Evolutionary conservation across 2,797 vertebrate genomes (phyloP).

Genomic region (Peromyscus nudipes): DNA sequence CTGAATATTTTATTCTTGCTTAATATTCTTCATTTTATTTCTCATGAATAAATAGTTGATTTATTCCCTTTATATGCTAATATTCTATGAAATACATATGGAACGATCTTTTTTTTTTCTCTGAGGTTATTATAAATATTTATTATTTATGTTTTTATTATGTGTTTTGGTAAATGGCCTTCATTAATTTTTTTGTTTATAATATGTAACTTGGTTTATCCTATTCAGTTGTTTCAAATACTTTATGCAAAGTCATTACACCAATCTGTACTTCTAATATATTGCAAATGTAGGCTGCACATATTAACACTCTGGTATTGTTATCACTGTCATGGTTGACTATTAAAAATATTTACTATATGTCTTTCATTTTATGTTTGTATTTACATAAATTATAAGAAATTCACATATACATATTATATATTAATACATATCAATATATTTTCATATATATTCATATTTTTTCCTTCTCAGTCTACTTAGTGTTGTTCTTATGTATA

Average conservation of each 20-base stretch:
- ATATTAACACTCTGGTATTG: not conserved
- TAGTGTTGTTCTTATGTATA: not conserved
- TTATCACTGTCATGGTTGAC: not conserved
- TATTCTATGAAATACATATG: not conserved
- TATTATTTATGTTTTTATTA: not conserved
- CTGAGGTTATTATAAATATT: not conserved
- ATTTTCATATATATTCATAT: not conserved
- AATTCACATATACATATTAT: not conserved
- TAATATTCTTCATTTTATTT: not conserved
- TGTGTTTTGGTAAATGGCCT: not conserved
- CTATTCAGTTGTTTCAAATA: not conserved
- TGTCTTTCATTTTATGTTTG: not conserved
- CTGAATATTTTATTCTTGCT: not conserved
- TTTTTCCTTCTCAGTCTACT: not conserved
- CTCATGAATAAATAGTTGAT: not conserved
- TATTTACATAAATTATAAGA: not conserved
- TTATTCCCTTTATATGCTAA: not conserved
- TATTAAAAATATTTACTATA: not conserved
- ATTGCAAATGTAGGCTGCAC: not conserved
- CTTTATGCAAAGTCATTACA: not conserved
- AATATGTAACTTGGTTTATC: not conserved
- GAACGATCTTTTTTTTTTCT: not conserved
- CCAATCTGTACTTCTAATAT: not conserved
- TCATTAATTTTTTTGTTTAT: not conserved
- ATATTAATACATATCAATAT: not conserved